Evolutionary conservation across 2,888 invertebrate genomes (phyloP).

Genomic region (Heliconius cydno): DNA sequence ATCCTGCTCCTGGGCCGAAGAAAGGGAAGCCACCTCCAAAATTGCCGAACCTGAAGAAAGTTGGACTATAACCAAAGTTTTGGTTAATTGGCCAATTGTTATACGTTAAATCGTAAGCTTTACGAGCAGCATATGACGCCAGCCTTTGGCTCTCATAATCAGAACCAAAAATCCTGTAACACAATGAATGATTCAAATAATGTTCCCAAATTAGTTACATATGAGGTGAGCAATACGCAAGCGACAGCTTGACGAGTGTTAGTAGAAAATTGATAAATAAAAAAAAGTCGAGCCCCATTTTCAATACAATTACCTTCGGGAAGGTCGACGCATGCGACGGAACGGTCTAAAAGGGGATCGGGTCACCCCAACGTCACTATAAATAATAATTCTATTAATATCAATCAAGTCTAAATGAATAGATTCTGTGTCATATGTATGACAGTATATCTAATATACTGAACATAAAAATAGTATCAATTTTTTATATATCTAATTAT

Average conservation of each 20-base stretch:
- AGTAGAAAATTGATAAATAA: constrained; percentile 14
- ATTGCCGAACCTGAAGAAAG: constrained; percentile 66
- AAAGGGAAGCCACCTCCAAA: constrained; percentile 52
- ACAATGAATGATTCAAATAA: constrained; percentile 42
- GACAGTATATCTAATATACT: not conserved
- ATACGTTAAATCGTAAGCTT: constrained; percentile 72
- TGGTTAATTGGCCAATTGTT: constrained; percentile 52
- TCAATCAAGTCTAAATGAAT: not conserved
- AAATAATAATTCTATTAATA: constrained; percentile 23
- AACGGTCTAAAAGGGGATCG: not conserved
- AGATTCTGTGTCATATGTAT: not conserved
- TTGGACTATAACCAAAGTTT: constrained; percentile 58
- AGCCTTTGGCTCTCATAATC: constrained; percentile 65
- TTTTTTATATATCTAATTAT: not conserved
- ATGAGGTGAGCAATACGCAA: constrained; percentile 34
- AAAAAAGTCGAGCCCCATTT: not conserved
- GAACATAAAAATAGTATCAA: not conserved
- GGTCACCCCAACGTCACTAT: constrained; percentile 4
- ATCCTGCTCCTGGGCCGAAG: constrained; percentile 51
- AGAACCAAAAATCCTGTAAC: constrained; percentile 70
- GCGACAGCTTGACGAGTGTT: constrained; percentile 37
- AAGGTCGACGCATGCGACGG: constrained; percentile 5
- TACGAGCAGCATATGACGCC: constrained; percentile 70
- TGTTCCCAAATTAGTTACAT: constrained; percentile 37
- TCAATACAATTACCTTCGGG: constrained; percentile 18